Base-by-base conservation (phyloP, 1,140 invertebrate species). In the Temnothorax curvispinosus region DNA sequence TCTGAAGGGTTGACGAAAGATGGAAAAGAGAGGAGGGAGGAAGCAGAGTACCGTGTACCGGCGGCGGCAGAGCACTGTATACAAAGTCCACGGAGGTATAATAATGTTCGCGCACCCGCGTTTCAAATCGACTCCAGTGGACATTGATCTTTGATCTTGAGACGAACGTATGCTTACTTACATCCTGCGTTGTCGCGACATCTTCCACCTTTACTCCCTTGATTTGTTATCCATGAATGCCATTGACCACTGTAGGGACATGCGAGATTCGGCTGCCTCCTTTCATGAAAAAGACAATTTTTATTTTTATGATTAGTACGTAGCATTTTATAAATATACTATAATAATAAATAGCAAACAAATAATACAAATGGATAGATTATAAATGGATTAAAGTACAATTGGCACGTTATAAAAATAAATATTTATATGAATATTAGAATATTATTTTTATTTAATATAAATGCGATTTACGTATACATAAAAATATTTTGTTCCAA, bases 141-240 rank as follows among this genome's bases (percentile, higher is more conserved):
- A 82, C 81, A 92, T 92, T 88, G 91, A 92, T 92, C 91, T 92
- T 91, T 89, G 87, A 92, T 92, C 85, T 92, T 71, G 60, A 90
- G 44, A 52, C 65, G 65, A 87, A 91, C 58, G 54, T 60, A 84
- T 86, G 84, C 78, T 89, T 87, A 86, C 89, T 90, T 89, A 86
- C 52, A 89, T 90, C 82, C 69, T 86, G 71, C 56, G 41, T 76
- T 88, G 78, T 67, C 71, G 77, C 75, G 1, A 72, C 65, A 82
- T 85, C 77, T 78, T 54, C 78, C 74, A 15, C 15, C 27, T 44
- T 44, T 65, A 41, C 50, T 72, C 11, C 71, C n/a, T 47, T 27
- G 47, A 44, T 44, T 44, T 21, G 8, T 67, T 52, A 52, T 44
- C 11, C 44, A 60, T 50, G 9, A 78, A 27, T 6, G 52, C 9